Evolutionary conservation across 2,888 invertebrate genomes (phyloP).

Genomic region (Drosophila aldrichi): DNA sequence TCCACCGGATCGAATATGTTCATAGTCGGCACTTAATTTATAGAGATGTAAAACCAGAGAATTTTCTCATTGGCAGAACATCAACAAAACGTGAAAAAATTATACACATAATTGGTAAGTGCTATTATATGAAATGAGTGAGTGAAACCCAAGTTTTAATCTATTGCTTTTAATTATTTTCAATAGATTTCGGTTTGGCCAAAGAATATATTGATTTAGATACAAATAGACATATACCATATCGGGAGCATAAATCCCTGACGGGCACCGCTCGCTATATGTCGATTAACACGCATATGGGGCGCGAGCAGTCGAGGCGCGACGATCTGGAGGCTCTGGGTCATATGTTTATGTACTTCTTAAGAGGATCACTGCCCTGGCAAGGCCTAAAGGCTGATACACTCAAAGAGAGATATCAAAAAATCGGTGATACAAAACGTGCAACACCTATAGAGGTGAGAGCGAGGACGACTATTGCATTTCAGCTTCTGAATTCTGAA

Average conservation of each 20-base stretch:
- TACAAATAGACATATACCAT: constrained; percentile 99
- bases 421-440: constrained; percentile 99
- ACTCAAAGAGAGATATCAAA: constrained; percentile 99
- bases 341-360: constrained; percentile 99
- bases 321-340: constrained; percentile 99
- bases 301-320: constrained; percentile 99
- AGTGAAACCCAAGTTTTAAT: background rate
- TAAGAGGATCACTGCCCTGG: constrained; percentile 99
- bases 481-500: background rate
- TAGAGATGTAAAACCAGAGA: constrained; percentile 99
- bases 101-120: constrained; percentile 98
- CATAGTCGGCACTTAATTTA: constrained; percentile 99
- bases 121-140: background rate
- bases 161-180: constrained; percentile 4
- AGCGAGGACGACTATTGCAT: constrained; percentile 8
- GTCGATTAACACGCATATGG: constrained; percentile 99
- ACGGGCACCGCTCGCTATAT: constrained; percentile 99
- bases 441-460: constrained; percentile 98
- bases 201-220: constrained; percentile 99
- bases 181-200: constrained; percentile 99
- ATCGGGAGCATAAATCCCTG: constrained; percentile 99
- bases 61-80: constrained; percentile 99
- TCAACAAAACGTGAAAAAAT: constrained; percentile 99
- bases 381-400: constrained; percentile 99
- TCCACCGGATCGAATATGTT: constrained; percentile 99